Evolutionary conservation across 2,888 invertebrate species (phyloP), one percentile per base, ranked within the genome.

Genomic region (Atherix ibis): DNA sequence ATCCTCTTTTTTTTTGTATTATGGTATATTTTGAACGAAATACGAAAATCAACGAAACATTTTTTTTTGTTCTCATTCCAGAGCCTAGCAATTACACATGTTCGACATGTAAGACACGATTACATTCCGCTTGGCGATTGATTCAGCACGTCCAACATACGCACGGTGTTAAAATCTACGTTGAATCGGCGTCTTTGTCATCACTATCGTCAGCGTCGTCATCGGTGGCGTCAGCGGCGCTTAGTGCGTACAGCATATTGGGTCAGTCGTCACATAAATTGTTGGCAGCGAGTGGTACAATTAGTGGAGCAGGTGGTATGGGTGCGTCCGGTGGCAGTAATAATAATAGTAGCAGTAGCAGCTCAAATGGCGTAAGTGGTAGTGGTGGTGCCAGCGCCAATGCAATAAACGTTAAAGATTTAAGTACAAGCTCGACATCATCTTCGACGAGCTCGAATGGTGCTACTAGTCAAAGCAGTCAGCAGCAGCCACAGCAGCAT

Each of bases 1-100:
- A n/a, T n/a, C n/a, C n/a, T n/a, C n/a, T n/a, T n/a, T n/a, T n/a
- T n/a, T n/a, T n/a, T n/a, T n/a, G n/a, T n/a, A n/a, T n/a, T n/a
- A n/a, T n/a, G n/a, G n/a, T n/a, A n/a, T n/a, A n/a, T n/a, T n/a
- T n/a, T n/a, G n/a, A n/a, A n/a, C n/a, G n/a, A n/a, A n/a, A n/a
- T n/a, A n/a, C n/a, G n/a, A n/a, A n/a, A n/a, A n/a, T n/a, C n/a
- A n/a, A n/a, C n/a, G n/a, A n/a, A n/a, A n/a, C n/a, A n/a, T n/a
- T n/a, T n/a, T n/a, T n/a, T n/a, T n/a, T n/a, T n/a, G n/a, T n/a
- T n/a, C n/a, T n/a, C n/a, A n/a, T 73, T 73, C 41, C 79, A 89
- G 94, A 94, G 65, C 94, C 94, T 44, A 82, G 82, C 63, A 85
- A 84, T 68, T 84, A 91, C 61, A 81, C 88, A 45, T 95, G 94